phyloP scores from a whole-genome alignment of 2,113 vertebrate genomes.

The Cyprinodon variegatus region DNA sequence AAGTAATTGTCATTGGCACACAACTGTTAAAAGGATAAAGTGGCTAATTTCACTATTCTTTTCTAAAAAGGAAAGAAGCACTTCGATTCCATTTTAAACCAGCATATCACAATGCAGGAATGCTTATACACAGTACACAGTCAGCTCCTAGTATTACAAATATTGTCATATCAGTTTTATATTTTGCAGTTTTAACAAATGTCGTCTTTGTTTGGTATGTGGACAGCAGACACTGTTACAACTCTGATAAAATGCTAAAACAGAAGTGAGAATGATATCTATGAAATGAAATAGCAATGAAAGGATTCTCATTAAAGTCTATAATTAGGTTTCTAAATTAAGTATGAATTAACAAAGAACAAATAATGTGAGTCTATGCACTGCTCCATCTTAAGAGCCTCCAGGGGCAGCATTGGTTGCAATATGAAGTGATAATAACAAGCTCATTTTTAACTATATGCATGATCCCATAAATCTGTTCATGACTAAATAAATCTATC shows the following conservation, averaged over 20 bases:
- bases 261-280: constrained; percentile 47
- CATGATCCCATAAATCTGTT: constrained; percentile 2
- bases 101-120: background rate
- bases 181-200: background rate
- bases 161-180: background rate
- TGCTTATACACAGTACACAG: background rate
- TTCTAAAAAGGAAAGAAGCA: background rate
- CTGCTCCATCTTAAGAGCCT: constrained; percentile 58
- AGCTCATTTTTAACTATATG: constrained; percentile 51
- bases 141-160: background rate
- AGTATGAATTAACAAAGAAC: constrained; percentile 72
- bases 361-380: constrained; percentile 72
- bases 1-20: constrained; percentile 7
- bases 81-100: background rate
- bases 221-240: constrained; percentile 8
- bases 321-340: constrained; percentile 78
- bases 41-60: background rate
- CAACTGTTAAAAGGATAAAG: constrained; percentile 1
- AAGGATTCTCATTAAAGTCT: constrained; percentile 77
- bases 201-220: background rate
- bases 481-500: background rate
- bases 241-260: constrained; percentile 14
- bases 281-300: constrained; percentile 70
- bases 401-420: constrained; percentile 55
- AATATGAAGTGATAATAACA: constrained; percentile 73